Percentiles rank a stretch among this genome's conserved stretches.
These are phyloP conservation scores for Lontra canadensis DNA, from an alignment of 2,113 vertebrate species.

Conservation along the genomic window DNA sequence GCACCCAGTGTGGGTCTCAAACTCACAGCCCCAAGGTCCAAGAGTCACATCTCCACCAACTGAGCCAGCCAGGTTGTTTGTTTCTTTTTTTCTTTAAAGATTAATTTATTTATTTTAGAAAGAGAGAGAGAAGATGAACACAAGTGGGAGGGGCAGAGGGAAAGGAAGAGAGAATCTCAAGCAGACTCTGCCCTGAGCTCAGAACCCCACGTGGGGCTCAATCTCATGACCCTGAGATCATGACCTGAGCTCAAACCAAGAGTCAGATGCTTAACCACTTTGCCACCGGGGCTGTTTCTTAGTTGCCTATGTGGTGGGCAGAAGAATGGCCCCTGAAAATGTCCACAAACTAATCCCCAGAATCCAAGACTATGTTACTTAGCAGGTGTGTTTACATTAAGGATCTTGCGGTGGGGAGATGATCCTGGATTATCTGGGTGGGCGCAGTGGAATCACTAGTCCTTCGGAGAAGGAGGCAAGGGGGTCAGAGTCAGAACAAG, in stretches of 20 bases:
- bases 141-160: background rate
- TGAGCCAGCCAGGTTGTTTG: background rate
- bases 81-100: background rate
- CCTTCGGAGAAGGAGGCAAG: background rate
- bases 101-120: background rate
- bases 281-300: background rate
- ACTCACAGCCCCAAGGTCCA: background rate
- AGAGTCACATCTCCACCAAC: background rate
- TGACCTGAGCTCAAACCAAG: background rate
- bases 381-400: background rate
- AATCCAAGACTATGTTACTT: background rate
- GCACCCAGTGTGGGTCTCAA: background rate
- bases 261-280: background rate
- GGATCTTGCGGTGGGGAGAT: background rate
- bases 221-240: background rate
- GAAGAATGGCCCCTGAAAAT: background rate
- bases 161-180: background rate
- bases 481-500: background rate
- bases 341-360: background rate
- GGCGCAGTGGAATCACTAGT: rapidly evolving
- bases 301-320: background rate
- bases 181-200: background rate
- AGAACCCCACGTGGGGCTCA: background rate
- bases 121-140: background rate
- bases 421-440: background rate